Percentiles rank a stretch among this genome's conserved stretches.
Evolutionary conservation across 2,888 invertebrate species (phyloP).

Genomic region (Lamellibrachia columna): DNA sequence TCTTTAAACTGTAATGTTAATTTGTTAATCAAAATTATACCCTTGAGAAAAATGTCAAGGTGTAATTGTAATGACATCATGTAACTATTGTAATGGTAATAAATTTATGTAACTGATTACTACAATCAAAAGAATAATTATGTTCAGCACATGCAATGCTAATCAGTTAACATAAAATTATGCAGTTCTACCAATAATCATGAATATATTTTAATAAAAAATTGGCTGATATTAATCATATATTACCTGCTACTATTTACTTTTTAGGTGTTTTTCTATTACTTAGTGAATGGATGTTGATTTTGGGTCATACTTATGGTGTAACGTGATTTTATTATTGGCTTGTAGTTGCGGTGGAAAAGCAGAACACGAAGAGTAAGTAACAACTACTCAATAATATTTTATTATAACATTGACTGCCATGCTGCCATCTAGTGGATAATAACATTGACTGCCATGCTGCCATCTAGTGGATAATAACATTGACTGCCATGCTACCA

Average conservation of each 20-base stretch:
- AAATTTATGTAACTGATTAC: background rate
- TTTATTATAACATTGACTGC: background rate
- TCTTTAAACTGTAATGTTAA: background rate
- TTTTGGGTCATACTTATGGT: background rate
- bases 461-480: background rate
- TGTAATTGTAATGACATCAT: background rate
- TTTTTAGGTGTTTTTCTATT: background rate
- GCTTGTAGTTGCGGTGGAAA: background rate
- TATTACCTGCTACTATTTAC: background rate
- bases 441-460: background rate
- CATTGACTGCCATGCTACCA: background rate
- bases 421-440: background rate
- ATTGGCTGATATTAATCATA: background rate
- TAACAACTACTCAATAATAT: background rate
- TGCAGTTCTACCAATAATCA: too few relatives aligned
- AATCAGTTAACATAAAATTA: too few relatives aligned
- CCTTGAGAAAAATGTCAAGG: background rate
- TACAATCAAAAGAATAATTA: background rate
- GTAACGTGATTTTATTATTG: background rate
- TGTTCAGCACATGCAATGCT: too few relatives aligned
- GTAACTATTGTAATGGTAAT: conserved; percentile 16
- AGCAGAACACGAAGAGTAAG: conserved; percentile 2
- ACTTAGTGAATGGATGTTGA: background rate
- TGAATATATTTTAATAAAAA: background rate
- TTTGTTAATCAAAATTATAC: background rate